Base-by-base conservation (phyloP, 2,888 invertebrate species). In the Nowickia ferox region DNA sequence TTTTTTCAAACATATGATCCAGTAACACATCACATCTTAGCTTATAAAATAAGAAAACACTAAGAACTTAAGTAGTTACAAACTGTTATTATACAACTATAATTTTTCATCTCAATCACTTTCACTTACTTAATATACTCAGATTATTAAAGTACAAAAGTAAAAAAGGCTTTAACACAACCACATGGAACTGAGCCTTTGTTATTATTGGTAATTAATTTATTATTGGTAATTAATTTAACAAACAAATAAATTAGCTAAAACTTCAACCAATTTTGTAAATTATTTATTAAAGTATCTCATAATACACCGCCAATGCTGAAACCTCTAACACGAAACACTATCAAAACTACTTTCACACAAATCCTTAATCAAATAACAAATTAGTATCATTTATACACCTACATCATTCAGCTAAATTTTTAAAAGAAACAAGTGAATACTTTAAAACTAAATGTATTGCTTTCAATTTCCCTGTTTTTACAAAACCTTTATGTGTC, bases 381-480 rank as follows among this genome's bases (percentile, higher is more conserved):
- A 53, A 61, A 1, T 69, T 53, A 40, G 46, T 61, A 63, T 19
- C 46, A 76, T 48, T 72, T 44, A 15, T 13, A 59, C 55, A 57
- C 10, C 53, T 13, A 51, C 55, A 57, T 15, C 53, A 65, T 44
- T 22, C 71, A 65, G 63, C 57, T 72, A 72, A 83, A 72, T 57
- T 51, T 13, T 17, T 30, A 51, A 57, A 77, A 40, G 15, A 44
- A 30, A 44, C 19, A 53, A 44, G 38, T 22, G 55, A 65, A 46
- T 48, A 74, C 51, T 59, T 51, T 42, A 48, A 65, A 71, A 68
- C 66, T 80, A 53, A 71, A 65, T 83, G 83, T 76, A 83, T 76
- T 86, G 86, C 86, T 86, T 86, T 76, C 59, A 77, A 83, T 86
- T 76, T 86, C 72, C 82, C 86, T 76, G 71, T 72, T 84, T 86